Conservation (phyloP, 2,797 vertebrate species). For the Thamnophis elegans region DNA sequence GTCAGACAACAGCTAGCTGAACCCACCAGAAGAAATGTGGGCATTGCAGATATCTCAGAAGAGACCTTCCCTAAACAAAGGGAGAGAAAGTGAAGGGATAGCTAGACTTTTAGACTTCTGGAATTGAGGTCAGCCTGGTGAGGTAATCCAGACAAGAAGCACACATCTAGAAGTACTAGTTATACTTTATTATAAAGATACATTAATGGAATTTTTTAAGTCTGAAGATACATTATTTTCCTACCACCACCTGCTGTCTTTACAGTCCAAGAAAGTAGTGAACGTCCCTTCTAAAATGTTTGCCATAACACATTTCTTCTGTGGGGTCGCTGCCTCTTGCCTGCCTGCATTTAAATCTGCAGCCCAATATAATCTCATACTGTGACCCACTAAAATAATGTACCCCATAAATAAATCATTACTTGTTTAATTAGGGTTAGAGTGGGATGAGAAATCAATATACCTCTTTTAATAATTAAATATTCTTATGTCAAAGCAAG, state of each 20-base stretch:
- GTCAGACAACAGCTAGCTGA: neutral
- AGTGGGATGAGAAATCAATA: neutral
- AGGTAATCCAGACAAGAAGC: neutral
- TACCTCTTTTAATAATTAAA: neutral
- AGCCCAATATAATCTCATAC: neutral
- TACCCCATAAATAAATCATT: neutral
- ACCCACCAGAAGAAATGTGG: neutral
- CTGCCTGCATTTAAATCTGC: neutral
- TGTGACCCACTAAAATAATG: neutral
- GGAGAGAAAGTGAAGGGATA: neutral
- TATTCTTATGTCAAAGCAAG: neutral
- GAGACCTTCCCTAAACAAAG: neutral
- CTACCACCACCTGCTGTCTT: neutral
- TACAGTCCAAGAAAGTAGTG: neutral
- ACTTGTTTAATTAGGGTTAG: neutral
- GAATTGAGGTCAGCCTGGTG: neutral
- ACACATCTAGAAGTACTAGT: neutral
- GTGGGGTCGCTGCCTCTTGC: neutral
- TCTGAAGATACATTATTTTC: neutral
- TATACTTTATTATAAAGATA: neutral
- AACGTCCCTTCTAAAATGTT: neutral
- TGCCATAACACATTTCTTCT: neutral
- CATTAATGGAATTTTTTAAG: neutral
- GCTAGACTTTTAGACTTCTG: neutral
- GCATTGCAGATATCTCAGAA: neutral